Evolutionary conservation across 2,113 vertebrate genomes (phyloP).

Genomic region (Podarcis cretensis): DNA sequence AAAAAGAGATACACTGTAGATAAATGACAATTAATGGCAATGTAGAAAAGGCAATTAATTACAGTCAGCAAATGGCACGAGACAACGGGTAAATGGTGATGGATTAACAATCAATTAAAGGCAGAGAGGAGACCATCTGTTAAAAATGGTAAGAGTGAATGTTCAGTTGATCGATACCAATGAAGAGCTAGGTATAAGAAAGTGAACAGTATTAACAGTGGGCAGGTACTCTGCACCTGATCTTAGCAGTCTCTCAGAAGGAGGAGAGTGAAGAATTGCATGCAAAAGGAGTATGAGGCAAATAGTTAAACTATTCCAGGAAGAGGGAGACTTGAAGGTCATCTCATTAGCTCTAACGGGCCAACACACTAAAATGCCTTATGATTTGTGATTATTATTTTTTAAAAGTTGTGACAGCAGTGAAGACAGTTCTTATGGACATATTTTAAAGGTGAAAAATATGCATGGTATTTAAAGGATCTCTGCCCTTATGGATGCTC

Average conservation of each 20-base stretch:
- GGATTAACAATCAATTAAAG: conserved; percentile 9
- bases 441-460: neutral
- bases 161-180: neutral
- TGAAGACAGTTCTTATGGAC: neutral
- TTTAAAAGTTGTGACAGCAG: neutral
- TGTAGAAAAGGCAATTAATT: neutral
- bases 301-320: neutral
- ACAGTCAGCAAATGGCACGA: neutral
- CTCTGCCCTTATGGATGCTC: neutral
- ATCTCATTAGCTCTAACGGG: neutral
- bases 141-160: neutral
- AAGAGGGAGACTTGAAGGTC: too few relatives aligned
- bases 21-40: neutral
- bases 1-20: neutral
- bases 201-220: neutral
- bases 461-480: neutral
- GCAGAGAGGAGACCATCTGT: conserved; percentile 2
- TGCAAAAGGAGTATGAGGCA: neutral
- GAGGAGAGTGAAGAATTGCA: neutral
- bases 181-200: neutral
- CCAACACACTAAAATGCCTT: neutral
- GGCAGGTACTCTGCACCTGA: neutral
- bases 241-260: neutral
- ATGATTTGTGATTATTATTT: neutral
- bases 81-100: neutral